These are phyloP conservation scores for Nothobranchius furzeri DNA, from an alignment of 2,113 vertebrate species.

Conservation along the genomic window DNA sequence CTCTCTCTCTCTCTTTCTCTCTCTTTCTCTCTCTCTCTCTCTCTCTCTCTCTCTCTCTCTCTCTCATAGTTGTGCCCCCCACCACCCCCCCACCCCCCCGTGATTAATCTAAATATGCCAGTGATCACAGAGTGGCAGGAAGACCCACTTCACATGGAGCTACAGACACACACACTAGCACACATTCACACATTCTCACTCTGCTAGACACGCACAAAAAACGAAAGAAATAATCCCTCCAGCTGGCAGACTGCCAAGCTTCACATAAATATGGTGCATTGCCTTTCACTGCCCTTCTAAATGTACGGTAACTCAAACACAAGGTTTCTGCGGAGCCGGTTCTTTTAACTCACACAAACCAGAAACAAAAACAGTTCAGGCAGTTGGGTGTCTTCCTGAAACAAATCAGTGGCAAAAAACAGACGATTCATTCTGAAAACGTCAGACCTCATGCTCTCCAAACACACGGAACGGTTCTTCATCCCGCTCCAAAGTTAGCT, in stretches of 20 bases:
- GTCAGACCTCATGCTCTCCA: not conserved
- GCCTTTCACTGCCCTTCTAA: conserved; percentile 61
- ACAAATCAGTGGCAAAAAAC: conserved; percentile 7
- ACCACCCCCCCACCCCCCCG: conserved; percentile 54
- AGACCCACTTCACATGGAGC: conserved; percentile 36
- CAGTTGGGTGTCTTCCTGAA: not conserved
- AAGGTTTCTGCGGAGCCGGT: conserved; percentile 8
- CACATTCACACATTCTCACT: conserved; percentile 9
- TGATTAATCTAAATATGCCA: conserved; percentile 69
- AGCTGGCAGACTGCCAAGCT: conserved; percentile 63
- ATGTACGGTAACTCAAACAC: conserved; percentile 65
- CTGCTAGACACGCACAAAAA: conserved; percentile 21
- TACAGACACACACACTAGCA: conserved; percentile 18
- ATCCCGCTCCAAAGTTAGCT: not conserved
- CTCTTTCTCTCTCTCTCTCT: too few species aligned
- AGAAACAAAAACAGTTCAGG: conserved; percentile 13
- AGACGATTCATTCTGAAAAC: conserved; percentile 22
- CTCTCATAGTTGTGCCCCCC: too few species aligned
- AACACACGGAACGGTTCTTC: not conserved
- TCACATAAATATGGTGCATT: conserved; percentile 64
- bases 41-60: too few species aligned
- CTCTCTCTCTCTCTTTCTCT: too few species aligned
- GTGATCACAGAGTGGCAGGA: conserved; percentile 63
- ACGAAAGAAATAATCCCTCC: conserved; percentile 25
- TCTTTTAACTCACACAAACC: conserved; percentile 10